Conservation (phyloP, 2,113 vertebrate species). For the Ifrita kowaldi region DNA sequence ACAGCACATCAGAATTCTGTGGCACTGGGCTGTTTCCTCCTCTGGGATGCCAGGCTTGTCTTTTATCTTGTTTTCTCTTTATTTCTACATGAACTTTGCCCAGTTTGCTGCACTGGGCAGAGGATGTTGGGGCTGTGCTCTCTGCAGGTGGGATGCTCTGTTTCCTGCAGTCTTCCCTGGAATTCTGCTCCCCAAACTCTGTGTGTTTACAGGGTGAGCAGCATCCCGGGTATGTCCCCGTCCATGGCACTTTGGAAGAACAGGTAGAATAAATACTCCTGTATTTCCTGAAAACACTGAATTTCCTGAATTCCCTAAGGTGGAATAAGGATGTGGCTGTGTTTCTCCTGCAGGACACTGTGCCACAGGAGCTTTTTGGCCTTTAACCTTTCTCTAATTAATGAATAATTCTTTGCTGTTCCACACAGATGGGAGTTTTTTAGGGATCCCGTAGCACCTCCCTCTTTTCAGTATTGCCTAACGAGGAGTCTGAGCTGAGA, state of each 20-base stretch:
- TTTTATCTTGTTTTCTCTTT: background rate
- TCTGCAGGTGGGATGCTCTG: background rate
- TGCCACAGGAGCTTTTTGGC: background rate
- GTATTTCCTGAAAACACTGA: background rate
- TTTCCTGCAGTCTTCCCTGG: background rate
- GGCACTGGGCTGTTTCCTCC: background rate
- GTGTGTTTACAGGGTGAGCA: background rate
- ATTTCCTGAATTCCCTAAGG: too few relatives aligned
- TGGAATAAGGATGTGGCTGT: background rate
- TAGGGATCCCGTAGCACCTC: background rate
- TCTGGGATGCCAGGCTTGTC: background rate
- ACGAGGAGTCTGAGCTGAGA: background rate
- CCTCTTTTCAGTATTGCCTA: background rate
- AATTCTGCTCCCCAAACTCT: background rate
- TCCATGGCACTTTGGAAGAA: background rate
- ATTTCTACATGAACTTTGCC: background rate
- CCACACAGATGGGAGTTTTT: background rate
- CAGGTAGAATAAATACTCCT: background rate
- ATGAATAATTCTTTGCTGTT: background rate
- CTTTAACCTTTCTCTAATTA: background rate
- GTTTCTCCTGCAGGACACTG: background rate
- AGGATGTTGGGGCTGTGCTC: background rate
- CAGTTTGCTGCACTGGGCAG: background rate
- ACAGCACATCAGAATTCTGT: background rate
- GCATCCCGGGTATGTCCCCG: accelerated